These are phyloP conservation scores for Coturnix japonica DNA, from an alignment of 2,113 vertebrate genomes.

Conservation along the genomic window DNA sequence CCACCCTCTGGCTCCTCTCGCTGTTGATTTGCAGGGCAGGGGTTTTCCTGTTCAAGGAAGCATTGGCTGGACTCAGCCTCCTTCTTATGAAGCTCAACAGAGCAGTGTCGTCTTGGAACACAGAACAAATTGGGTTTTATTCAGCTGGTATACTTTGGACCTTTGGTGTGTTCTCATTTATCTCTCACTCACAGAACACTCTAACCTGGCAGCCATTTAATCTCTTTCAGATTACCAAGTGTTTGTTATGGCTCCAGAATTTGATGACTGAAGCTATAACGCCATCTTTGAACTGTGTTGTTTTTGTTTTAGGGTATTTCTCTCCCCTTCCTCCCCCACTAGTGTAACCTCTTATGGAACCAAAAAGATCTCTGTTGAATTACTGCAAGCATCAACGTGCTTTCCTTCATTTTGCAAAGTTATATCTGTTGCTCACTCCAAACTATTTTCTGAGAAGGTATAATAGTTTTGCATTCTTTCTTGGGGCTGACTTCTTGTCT, in stretches of 20 bases:
- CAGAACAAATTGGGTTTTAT: constrained; percentile 12
- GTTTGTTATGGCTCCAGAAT: constrained; percentile 51
- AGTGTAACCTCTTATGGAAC: background rate
- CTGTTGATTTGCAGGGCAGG: constrained; percentile 8
- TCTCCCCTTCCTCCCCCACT: background rate
- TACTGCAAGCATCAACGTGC: background rate
- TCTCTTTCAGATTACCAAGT: constrained; percentile 42
- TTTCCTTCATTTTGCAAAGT: background rate
- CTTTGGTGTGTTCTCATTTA: constrained; percentile 26
- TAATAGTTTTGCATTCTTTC: background rate
- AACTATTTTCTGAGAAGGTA: background rate
- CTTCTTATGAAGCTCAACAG: background rate
- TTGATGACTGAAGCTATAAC: background rate
- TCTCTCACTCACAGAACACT: constrained; percentile 29
- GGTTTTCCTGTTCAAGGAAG: background rate
- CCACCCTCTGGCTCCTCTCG: background rate
- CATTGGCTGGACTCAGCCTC: background rate
- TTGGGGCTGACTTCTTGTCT: background rate
- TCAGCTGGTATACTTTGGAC: constrained; percentile 16
- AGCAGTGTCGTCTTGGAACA: constrained; percentile 1
- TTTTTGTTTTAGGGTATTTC: background rate
- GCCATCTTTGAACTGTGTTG: background rate
- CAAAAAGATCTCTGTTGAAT: background rate
- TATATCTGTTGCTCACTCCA: background rate
- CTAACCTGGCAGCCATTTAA: constrained; percentile 35